Percentiles rank a stretch among this genome's conserved stretches.
phyloP scores from a whole-genome alignment of 2,888 invertebrate genomes.

The Cepaea hortensis region DNA sequence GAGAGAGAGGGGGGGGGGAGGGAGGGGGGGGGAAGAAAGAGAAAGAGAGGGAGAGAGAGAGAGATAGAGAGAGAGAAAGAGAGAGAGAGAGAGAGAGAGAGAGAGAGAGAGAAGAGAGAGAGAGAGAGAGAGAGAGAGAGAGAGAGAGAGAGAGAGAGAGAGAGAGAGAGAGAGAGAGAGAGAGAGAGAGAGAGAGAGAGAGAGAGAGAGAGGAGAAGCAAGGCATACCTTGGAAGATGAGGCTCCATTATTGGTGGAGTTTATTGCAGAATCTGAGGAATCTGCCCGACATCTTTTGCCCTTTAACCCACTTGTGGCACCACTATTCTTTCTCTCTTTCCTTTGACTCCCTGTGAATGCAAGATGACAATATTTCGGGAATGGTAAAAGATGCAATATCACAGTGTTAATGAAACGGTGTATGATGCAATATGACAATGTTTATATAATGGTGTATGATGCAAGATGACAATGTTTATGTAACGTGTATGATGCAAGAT shows the following conservation, averaged over 20 bases:
- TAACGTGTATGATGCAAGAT: neutral
- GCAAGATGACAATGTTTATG: neutral
- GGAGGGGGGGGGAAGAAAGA: too few relatives aligned
- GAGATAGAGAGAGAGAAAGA: too few relatives aligned
- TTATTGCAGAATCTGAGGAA: slow-evolving; percentile 62
- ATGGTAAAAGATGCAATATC: neutral
- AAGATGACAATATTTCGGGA: too few relatives aligned
- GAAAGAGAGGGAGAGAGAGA: too few relatives aligned
- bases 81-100: too few relatives aligned
- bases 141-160: too few relatives aligned
- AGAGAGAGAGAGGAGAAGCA: too few relatives aligned
- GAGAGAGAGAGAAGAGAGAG: too few relatives aligned
- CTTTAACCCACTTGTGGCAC: slow-evolving; percentile 53
- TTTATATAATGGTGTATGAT: neutral
- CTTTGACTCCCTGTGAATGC: slow-evolving; percentile 66
- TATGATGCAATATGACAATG: neutral
- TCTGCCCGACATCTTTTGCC: slow-evolving; percentile 64
- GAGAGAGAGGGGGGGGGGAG: too few relatives aligned
- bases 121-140: too few relatives aligned
- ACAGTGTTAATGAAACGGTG: neutral
- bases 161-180: too few relatives aligned
- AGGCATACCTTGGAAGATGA: slow-evolving; percentile 63
- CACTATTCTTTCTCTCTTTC: slow-evolving; percentile 67
- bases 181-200: too few relatives aligned
- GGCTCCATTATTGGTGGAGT: slow-evolving; percentile 63